Evolutionary conservation across 2,113 vertebrate genomes (phyloP), one percentile per base, ranked within the genome.

Genomic region (Spermophilus dauricus): DNA sequence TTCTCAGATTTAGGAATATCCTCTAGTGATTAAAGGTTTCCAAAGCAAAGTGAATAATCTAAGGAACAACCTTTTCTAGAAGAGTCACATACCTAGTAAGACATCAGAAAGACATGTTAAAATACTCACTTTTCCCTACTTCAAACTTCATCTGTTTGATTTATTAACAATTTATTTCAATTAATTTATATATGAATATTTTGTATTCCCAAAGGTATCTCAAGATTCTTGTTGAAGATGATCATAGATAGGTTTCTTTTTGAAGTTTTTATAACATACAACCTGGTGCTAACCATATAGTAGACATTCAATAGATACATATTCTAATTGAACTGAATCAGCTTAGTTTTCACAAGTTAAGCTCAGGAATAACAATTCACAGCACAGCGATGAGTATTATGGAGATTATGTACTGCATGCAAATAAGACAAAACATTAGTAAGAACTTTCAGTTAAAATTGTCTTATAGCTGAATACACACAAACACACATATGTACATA

Each of bases 391-490:
- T 34, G 22, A 63, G 61, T 3, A 26, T 42, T 58, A 30, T 28
- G 20, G 34, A 51, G 34, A 17, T 61, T 8, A 58, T 5, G 51
- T 8, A 30, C 61, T 1, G 9, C 93, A 80, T 37, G 94, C 56
- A 45, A 75, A 42, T n/a, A 30, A 93, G 11, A 48, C 30, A 28
- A 51, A 86, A 72, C 20, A 14, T 91, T 67, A 97, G 78, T 58
- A 58, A 58, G 48, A 86, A 45, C 30, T 67, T 39, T 89, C 37
- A 30, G 78, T 96, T 89, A 65, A 95, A 86, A 78, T 26, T 39
- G 28, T 53, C 18, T n/a, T 32, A 42, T 1, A 53, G 72, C 53
- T 42, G 48, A 67, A 32, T 34, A 51, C 9, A 77, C 45, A 30
- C 51, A 58, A 13, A 67, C 70, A 89, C 72, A 51, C 17, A 26